These are phyloP conservation scores for Sebastes ruberrimus DNA, from an alignment of 2,797 vertebrate species.

Conservation along the genomic window DNA sequence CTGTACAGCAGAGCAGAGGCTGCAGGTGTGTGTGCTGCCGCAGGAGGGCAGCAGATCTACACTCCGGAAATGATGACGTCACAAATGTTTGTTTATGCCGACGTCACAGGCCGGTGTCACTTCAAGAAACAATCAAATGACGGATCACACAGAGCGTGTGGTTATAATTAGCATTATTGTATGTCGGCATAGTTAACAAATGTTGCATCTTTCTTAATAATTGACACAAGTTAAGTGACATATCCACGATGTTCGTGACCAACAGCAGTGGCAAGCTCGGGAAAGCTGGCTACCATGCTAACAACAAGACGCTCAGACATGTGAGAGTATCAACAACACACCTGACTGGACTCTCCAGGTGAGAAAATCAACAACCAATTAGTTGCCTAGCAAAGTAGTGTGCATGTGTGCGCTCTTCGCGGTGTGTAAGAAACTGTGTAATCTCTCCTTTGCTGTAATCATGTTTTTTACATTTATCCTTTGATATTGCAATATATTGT, in stretches of 20 bases:
- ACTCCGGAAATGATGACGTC: too few relatives aligned
- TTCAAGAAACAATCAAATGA: not conserved
- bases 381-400: not conserved
- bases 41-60: too few relatives aligned
- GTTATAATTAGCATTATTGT: not conserved
- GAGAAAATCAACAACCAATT: not conserved
- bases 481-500: too few relatives aligned
- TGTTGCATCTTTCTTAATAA: not conserved
- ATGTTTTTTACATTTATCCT: too few relatives aligned
- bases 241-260: not conserved
- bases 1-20: too few relatives aligned
- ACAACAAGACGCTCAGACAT: not conserved
- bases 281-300: too few relatives aligned
- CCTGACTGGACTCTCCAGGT: not conserved
- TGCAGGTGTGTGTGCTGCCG: too few relatives aligned
- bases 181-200: not conserved
- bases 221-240: not conserved
- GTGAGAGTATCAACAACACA: not conserved
- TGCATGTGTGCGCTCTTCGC: not conserved
- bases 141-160: fast-evolving
- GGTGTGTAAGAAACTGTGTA: not conserved
- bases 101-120: not conserved
- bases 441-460: too few relatives aligned
- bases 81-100: not conserved
- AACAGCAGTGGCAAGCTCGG: too few relatives aligned